Conservation (phyloP, 2,888 invertebrate species). For the Dryococelus australis region DNA sequence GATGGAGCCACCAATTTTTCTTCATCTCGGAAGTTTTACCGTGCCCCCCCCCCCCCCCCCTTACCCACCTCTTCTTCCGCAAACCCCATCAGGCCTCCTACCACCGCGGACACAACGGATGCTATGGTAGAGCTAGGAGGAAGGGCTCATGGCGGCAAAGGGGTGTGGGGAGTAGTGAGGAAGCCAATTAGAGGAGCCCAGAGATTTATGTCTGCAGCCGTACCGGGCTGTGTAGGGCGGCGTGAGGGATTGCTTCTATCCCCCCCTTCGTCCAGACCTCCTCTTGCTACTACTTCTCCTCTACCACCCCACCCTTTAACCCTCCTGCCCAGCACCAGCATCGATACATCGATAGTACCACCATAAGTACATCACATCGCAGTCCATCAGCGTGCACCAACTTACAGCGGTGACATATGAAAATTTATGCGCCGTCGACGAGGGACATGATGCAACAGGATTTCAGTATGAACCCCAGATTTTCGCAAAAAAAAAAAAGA, state of each 20-base stretch:
- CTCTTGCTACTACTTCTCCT: constrained; percentile 20
- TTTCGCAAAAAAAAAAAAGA: no score
- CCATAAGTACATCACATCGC: background rate
- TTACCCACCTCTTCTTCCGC: background rate
- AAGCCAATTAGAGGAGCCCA: constrained; percentile 28
- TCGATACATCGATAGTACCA: background rate
- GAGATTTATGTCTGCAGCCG: constrained; percentile 27
- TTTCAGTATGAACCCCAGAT: no score
- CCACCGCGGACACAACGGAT: background rate
- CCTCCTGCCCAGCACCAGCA: constrained; percentile 17
- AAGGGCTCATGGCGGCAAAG: background rate
- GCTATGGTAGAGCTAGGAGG: background rate
- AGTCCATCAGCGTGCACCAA: background rate
- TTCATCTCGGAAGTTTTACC: constrained; percentile 9
- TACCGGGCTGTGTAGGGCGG: constrained; percentile 4
- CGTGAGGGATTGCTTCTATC: constrained; percentile 22
- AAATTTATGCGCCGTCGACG: background rate
- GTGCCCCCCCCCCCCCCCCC: background rate
- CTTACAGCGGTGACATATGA: background rate
- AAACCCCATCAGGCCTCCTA: background rate
- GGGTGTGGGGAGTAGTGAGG: constrained; percentile 22
- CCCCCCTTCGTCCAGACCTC: background rate
- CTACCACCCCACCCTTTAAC: background rate
- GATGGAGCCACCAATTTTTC: constrained; percentile 3
- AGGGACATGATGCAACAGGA: no score